Evolutionary conservation across 2,113 vertebrate genomes (phyloP).

Genomic region (Macquaria ambigua): DNA sequence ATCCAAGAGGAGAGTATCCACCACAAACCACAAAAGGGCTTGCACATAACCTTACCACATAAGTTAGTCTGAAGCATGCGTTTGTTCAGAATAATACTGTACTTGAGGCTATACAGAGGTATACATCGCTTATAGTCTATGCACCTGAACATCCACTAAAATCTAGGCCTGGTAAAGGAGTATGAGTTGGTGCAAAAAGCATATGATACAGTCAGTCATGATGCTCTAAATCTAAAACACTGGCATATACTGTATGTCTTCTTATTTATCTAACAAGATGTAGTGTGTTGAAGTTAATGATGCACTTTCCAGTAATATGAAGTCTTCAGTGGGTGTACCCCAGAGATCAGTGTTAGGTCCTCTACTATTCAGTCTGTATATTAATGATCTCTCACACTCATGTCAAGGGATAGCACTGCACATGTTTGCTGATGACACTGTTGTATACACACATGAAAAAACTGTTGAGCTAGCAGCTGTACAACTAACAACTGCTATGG

Average conservation of each 20-base stretch:
- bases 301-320: neutral
- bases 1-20: slow-evolving; percentile 40
- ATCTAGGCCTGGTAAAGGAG: neutral
- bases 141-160: neutral
- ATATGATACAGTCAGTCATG: neutral
- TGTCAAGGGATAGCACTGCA: neutral
- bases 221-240: neutral
- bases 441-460: neutral
- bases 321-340: neutral
- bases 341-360: neutral
- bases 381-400: neutral
- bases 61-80: slow-evolving; percentile 12
- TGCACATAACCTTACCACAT: slow-evolving; percentile 31
- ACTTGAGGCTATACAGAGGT: neutral
- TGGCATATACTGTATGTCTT: neutral
- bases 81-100: slow-evolving; percentile 1
- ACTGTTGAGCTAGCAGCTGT: neutral
- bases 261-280: neutral
- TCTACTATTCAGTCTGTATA: neutral
- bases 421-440: neutral
- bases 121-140: neutral
- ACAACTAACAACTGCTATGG: neutral
- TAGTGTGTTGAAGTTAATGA: neutral
- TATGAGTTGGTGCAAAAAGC: neutral
- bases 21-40: slow-evolving; percentile 53